Percentiles rank a stretch among this genome's conserved stretches.
phyloP scores from a whole-genome alignment of 92 coral and sea anemone species.

The Siderastrea siderea region DNA sequence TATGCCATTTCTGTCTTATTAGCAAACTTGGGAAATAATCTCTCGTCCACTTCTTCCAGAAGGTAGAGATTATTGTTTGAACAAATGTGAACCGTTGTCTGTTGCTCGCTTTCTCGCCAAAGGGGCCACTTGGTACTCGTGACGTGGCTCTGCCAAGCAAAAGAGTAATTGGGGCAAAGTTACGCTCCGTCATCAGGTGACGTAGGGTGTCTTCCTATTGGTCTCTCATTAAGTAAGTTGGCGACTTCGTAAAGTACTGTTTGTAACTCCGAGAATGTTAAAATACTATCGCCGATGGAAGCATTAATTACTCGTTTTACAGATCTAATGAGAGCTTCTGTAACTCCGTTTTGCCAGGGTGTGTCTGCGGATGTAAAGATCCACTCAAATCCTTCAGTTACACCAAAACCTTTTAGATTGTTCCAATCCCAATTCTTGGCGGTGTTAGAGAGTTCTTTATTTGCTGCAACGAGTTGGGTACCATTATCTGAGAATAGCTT shows the following conservation, averaged over 20 bases:
- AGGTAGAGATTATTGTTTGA: background rate
- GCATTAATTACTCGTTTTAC: constrained; percentile 37
- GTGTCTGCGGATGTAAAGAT: constrained; percentile 61
- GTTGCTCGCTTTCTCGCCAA: constrained; percentile 48
- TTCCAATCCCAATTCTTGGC: no score
- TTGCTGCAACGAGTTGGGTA: no score
- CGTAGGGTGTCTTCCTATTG: no score
- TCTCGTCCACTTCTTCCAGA: background rate
- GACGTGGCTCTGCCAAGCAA: no score
- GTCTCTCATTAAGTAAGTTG: no score
- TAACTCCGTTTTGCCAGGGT: constrained; percentile 59
- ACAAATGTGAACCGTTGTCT: background rate
- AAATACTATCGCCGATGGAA: constrained; percentile 35
- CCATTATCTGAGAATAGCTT: constrained; percentile 1
- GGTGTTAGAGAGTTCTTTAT: no score
- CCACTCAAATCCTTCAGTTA: no score
- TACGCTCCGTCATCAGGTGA: no score
- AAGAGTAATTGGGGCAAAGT: no score
- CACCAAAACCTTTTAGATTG: no score
- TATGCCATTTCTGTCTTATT: constrained; percentile 49
- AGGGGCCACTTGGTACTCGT: constrained; percentile 29
- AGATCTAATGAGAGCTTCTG: constrained; percentile 40
- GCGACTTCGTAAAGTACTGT: no score
- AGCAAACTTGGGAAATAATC: constrained; percentile 60
- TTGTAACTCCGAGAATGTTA: constrained; percentile 12